Percentiles rank a stretch among this genome's conserved stretches.
Evolutionary conservation across 1,140 invertebrate species (phyloP).

Genomic region (Eriosoma lanigerum): DNA sequence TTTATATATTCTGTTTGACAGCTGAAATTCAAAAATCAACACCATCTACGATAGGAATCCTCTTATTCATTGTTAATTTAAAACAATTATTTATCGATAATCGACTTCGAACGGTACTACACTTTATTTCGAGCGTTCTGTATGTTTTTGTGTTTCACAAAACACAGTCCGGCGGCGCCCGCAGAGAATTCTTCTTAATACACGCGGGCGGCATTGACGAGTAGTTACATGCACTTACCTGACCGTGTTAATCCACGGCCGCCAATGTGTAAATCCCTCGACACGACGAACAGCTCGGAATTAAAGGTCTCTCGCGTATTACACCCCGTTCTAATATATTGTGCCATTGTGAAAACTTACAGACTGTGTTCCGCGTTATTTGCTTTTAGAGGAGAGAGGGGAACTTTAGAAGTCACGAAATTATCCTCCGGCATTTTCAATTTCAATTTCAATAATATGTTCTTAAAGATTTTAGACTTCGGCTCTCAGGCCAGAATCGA

Average conservation of each 20-base stretch:
- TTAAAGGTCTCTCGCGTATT: not conserved
- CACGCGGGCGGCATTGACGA: not conserved
- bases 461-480: not conserved
- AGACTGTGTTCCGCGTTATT: not conserved
- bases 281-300: not conserved
- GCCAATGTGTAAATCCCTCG: conserved; percentile 40
- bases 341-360: conserved; percentile 1
- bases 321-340: too few species aligned
- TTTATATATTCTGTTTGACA: too few species aligned
- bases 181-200: conserved; percentile 1
- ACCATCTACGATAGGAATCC: too few species aligned
- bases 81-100: too few species aligned
- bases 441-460: not conserved
- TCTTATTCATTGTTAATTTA: too few species aligned
- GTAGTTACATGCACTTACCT: conserved; percentile 37
- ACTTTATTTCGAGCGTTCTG: conserved; percentile 6
- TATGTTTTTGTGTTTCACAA: not conserved
- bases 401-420: not conserved
- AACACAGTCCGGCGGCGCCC: not conserved
- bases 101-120: too few species aligned
- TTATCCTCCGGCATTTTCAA: conserved; percentile 20
- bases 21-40: too few species aligned
- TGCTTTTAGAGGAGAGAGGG: not conserved
- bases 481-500: too few species aligned
- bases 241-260: conserved; percentile 19